Base-by-base conservation (phyloP, 2,888 invertebrate species). In the Monopis laevigella region DNA sequence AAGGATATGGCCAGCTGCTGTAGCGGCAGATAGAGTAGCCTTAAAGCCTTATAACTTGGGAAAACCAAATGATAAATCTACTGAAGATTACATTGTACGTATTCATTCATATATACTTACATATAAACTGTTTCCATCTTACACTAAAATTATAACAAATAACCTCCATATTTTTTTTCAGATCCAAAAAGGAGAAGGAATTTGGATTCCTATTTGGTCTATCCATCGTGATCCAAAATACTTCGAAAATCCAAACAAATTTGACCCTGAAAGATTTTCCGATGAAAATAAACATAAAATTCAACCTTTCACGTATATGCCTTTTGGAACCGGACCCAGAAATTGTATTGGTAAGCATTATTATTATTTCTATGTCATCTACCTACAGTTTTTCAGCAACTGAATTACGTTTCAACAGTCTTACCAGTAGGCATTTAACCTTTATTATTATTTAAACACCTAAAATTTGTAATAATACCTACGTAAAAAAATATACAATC, bases 1-100 rank as follows among this genome's bases (percentile, higher is more conserved):
- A 3, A 56, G 84, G 10, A 55, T 55, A 7, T 85, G 84, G 83
- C 61, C 84, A 0, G 60, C 82, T 0, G 72, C 55, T 0, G 41
- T 63, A 0, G 51, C 55, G 0, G 52, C 70, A 1, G 84, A 85
- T 46, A 68, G 85, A 18, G 12, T 59, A 0, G 85, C 85, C 46
- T 52, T 59, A 1, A 83, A 80, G 50, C 71, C 78, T 24, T 86
- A 82, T 44, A 77, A 69, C 51, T 39, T 65, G 27, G 73, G 73
- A 1, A 71, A 53, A 51, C 56, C 66, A 2, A 68, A 64, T 34
- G 46, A 53, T 2, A 43, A 56, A 13, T 51, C 65, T 3, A 48
- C 53, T 1, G 40, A 55, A 24, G 71, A 70, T 41, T 68, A 53
- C 12, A 59, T 63, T 32, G 73, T 72, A 52, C 60, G 71, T 58